Conservation (phyloP, 2,888 invertebrate species). For the Macrosoma leucophasiata region DNA sequence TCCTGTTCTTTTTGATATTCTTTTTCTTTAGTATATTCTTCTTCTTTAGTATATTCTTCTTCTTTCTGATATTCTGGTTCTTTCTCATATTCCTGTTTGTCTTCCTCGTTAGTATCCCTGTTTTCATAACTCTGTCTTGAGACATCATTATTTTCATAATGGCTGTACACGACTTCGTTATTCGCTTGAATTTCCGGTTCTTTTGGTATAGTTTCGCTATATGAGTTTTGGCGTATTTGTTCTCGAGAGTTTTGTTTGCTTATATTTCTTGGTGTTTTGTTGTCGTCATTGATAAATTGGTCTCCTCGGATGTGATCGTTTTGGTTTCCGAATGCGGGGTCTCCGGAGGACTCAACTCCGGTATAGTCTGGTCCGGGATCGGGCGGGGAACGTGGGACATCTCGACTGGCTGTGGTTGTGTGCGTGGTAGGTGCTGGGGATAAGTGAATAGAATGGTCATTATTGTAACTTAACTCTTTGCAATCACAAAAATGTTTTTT, state of each 20-base stretch:
- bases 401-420: conserved; percentile 51
- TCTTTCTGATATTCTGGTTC: conserved; percentile 12
- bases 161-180: too few species aligned
- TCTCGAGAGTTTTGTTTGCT: conserved; percentile 31
- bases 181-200: too few species aligned
- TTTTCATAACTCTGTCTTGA: conserved; percentile 25
- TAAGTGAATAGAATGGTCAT: background rate
- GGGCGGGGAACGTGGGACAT: conserved; percentile 49
- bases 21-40: conserved; percentile 16
- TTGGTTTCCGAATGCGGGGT: conserved; percentile 43
- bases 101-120: conserved; percentile 11
- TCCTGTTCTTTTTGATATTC: conserved; percentile 14
- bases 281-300: conserved; percentile 34
- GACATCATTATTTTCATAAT: too few species aligned
- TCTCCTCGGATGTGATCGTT: conserved; percentile 35
- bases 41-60: conserved; percentile 18
- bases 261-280: conserved; percentile 38
- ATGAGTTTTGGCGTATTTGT: conserved; percentile 2
- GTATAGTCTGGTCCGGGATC: conserved; percentile 55
- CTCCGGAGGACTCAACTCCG: conserved; percentile 61
- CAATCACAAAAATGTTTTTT: too few species aligned
- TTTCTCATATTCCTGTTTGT: conserved; percentile 14
- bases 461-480: background rate
- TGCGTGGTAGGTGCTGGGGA: conserved; percentile 64
- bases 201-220: conserved; percentile 1